Base-by-base conservation (phyloP, 2,113 vertebrate genomes). In the Cygnus atratus region DNA sequence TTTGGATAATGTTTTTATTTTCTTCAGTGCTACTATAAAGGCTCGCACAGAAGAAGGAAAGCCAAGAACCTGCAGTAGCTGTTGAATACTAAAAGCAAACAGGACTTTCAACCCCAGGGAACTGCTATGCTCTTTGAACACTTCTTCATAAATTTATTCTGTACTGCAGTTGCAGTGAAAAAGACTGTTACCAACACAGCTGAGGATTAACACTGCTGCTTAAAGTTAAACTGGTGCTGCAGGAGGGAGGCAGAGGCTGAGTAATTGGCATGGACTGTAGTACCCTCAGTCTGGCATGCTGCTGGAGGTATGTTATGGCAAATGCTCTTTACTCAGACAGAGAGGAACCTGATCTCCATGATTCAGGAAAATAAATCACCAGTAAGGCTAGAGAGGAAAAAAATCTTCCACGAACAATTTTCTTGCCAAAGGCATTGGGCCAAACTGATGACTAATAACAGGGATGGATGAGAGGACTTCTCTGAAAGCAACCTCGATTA, bases 361-460 rank as follows among this genome's bases (percentile, higher is more conserved):
- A 88, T 76, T 79, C 1, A 0, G 54, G 66, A 93, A 94, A 96
- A 93, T 58, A 97, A 91, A 80, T 62, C 87, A 88, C 37, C 74
- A 94, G 63, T 39, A 87, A 93, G 88, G 43, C 44, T 76, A 52
- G 44, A 84, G 52, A 5, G 5, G 74, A 58, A 92, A 90, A 79
- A 73, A 86, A 82, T n/a, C 14, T 54, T 80, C 29, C 65, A 72
- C 8, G 41, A 80, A 46, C 33, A 78, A 67, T 50, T 43, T 93
- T 84, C 80, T 85, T 95, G 73, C 87, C 80, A 91, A 90, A 92
- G 79, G 77, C 57, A 43, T 74, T 78, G 73, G 59, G 77, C n/a
- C 91, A 71, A 73, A 79, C 62, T 87, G 75, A 88, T 79, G 91
- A 91, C 93, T 94, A 96, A 67, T 72, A 96, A 71, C 3, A 11